Evolutionary conservation across 2,113 vertebrate genomes (phyloP), one percentile per base, ranked within the genome.

Genomic region (Phocoena sinus): DNA sequence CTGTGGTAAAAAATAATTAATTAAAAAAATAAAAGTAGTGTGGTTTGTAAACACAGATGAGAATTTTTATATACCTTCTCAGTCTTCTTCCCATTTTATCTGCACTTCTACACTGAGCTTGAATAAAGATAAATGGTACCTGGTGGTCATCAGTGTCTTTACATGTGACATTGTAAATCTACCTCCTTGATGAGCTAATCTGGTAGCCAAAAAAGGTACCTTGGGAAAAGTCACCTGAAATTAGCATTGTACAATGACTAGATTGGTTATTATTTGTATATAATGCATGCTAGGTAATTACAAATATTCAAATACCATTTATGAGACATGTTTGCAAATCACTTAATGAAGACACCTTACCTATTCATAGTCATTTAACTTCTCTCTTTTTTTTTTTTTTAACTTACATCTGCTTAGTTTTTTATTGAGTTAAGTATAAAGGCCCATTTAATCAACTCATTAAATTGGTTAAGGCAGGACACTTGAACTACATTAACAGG

Each of bases 231-330:
- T 89, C 67, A 96, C 5, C 47, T 81, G 25, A 89, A 96, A 95
- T 79, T 94, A 96, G 81, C 71, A 6, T 91, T 25, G 67, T 80
- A 8, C 14, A 90, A 68, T 71, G 25, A 68, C n/a, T 96, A 41
- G 73, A 60, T 50, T 94, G 85, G 36, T 77, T 95, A 79, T 89
- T 89, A 94, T 90, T 96, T 94, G 31, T 87, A 87, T 91, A 14
- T 68, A 92, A 80, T 83, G 6, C 26, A 79, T 95, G 28, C 28
- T 83, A 80, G 33, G 14, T 47, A 89, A 89, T 95, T 79, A 93
- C 9, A 87, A 67, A 74, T 76, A 73, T 90, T 91, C 60, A 95
- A 95, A 96, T 87, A 70, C 3, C 25, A 77, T 93, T 95, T 96
- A 81, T 70, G 31, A 94, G 53, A 44, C 21, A 65, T 9, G 10